Evolutionary conservation across 2,888 invertebrate species (phyloP), one percentile per base, ranked within the genome.

Genomic region (Drosophila maculinotata): DNA sequence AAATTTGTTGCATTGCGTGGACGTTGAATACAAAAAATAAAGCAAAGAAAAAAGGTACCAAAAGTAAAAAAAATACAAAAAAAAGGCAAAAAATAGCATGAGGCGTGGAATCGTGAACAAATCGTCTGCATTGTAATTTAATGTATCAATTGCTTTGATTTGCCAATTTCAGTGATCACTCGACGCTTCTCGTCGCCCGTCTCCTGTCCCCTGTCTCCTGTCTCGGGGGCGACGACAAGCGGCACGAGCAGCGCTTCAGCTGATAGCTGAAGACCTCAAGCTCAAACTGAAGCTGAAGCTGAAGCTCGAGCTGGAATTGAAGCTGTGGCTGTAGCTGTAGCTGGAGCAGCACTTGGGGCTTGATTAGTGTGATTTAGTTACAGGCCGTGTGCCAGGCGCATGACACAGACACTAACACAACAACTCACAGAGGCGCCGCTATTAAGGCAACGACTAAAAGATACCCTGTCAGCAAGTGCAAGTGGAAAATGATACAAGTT

Each of bases 1-100:
- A 88, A 89, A 88, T 89, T 87, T 89, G 89, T 69, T 64, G 47
- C 75, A 73, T 65, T 88, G 90, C 89, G 90, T 90, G 89, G 89
- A 88, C 79, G 89, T 77, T 83, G 76, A 45, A 44, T 12, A 72
- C 31, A n/a, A 49, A 35, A 53, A 35, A 35, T 36, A 20, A 25
- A 33, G 38, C n/a, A 52, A 36, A n/a, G 47, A 20, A 9, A 12
- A 52, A 39, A 7, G 42, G 17, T 25, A 39, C 35, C n/a, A 36
- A 49, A 39, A 48, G 12, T 14, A 41, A 39, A 65, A 57, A 28
- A 63, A 41, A 10, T 3, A 35, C 20, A 26, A 35, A n/a, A 33
- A 10, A 23, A 23, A 8, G 12, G 3, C 9, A 23, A 54, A 44
- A 35, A 47, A 31, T 31, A 47, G 36, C 69, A 80, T 65, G 80